Conservation (phyloP, 2,113 vertebrate genomes). For the Sitta europaea region DNA sequence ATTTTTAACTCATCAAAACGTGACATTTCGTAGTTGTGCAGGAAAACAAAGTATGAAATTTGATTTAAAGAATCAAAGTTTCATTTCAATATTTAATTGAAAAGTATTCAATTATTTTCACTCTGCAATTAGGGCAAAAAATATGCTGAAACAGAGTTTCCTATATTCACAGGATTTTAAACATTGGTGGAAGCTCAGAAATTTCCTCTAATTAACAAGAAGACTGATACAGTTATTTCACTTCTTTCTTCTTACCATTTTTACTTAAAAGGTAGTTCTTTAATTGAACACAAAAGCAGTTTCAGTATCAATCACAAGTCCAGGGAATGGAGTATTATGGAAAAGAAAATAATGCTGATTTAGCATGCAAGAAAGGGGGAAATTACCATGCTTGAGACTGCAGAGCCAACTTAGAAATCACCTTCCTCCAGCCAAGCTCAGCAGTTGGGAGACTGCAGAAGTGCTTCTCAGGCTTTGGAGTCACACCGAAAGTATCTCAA, state of each 20-base stretch:
- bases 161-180: background rate
- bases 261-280: background rate
- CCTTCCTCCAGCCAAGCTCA: background rate
- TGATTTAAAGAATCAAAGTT: background rate
- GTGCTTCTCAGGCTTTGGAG: background rate
- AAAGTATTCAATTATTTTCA: constrained; percentile 7
- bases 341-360: background rate
- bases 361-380: background rate
- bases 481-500: background rate
- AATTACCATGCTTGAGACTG: background rate
- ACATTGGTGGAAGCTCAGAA: background rate
- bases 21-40: background rate
- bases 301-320: background rate
- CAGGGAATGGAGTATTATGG: background rate
- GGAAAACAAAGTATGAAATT: background rate
- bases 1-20: background rate
- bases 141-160: background rate
- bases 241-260: background rate
- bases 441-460: background rate
- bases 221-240: background rate
- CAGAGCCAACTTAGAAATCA: background rate
- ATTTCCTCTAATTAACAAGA: background rate
- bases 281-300: constrained; percentile 11
- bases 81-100: background rate
- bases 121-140: background rate